phyloP scores from a whole-genome alignment of 30 jellyfish, hydroid and myxozoan genomes.

The Calvadosia cruxmelitensis region DNA sequence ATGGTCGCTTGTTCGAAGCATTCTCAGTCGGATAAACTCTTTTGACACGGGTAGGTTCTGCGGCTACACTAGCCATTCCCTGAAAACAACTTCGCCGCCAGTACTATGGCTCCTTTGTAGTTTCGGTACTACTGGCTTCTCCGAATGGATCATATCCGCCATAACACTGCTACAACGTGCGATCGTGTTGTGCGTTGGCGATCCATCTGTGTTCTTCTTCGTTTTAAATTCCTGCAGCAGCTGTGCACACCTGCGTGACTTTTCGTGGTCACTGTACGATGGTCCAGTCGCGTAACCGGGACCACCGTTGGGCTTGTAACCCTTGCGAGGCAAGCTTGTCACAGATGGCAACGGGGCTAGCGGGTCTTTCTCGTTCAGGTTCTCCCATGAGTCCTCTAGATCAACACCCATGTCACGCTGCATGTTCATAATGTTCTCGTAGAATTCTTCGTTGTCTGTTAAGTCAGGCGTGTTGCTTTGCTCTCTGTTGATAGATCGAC shows the following conservation, averaged over 20 bases:
- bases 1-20: neutral
- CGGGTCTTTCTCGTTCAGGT: conserved; percentile 47
- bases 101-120: conserved; percentile 43
- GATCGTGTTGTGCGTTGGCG: conserved; percentile 40
- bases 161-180: conserved; percentile 57
- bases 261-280: conserved; percentile 79
- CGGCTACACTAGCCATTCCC: conserved; percentile 88
- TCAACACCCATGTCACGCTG: conserved; percentile 76
- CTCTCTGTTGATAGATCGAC: neutral
- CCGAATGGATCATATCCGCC: conserved; percentile 32
- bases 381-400: conserved; percentile 84
- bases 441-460: conserved; percentile 82
- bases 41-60: neutral
- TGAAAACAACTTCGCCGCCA: conserved; percentile 69
- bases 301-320: neutral
- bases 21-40: neutral
- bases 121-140: conserved; percentile 53
- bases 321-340: neutral
- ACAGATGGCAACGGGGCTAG: conserved; percentile 24
- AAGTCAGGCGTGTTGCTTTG: conserved; percentile 12
- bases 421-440: conserved; percentile 56
- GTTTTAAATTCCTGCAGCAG: conserved; percentile 77
- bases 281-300: conserved; percentile 30
- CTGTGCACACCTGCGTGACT: conserved; percentile 77
- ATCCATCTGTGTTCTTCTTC: conserved; percentile 15